A percentile compares a stretch with the other conserved stretches of the same genome.
Conservation (phyloP, 2,113 vertebrate genomes). For the Pithys albifrons region DNA sequence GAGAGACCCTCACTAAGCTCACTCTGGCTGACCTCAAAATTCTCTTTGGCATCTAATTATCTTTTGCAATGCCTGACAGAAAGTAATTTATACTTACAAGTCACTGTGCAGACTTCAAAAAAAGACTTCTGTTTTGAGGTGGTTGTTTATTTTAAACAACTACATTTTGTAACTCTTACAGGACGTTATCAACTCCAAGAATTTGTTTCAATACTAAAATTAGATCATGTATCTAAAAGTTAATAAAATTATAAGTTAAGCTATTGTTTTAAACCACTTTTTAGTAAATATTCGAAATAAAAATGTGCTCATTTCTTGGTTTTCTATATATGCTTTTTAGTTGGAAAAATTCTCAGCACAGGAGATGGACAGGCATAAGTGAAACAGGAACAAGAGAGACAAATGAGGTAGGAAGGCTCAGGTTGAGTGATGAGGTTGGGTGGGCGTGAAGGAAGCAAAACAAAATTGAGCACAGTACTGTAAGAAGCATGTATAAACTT, state of each 20-base stretch:
- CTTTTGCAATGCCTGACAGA: background rate
- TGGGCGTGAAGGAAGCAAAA: background rate
- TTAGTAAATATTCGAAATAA: background rate
- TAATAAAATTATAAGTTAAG: background rate
- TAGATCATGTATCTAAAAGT: background rate
- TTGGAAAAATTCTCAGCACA: background rate
- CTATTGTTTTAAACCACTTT: background rate
- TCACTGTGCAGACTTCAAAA: background rate
- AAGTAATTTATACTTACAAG: background rate
- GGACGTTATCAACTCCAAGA: too few species aligned
- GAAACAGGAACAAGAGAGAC: background rate
- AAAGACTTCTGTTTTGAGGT: background rate
- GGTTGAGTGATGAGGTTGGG: background rate
- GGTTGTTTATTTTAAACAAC: background rate
- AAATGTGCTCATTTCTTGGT: background rate
- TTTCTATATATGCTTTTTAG: background rate
- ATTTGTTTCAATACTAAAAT: background rate
- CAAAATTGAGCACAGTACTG: rapidly evolving
- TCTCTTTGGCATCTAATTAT: constrained; percentile 83
- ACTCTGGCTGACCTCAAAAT: constrained; percentile 89
- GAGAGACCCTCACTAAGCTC: constrained; percentile 83
- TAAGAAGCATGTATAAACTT: background rate
- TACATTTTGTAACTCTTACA: background rate
- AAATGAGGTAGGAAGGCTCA: background rate
- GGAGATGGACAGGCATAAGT: background rate